A percentile compares a stretch with the other conserved stretches of the same genome.
Conservation (phyloP, 1,140 invertebrate species). For the Mercenaria mercenaria region DNA sequence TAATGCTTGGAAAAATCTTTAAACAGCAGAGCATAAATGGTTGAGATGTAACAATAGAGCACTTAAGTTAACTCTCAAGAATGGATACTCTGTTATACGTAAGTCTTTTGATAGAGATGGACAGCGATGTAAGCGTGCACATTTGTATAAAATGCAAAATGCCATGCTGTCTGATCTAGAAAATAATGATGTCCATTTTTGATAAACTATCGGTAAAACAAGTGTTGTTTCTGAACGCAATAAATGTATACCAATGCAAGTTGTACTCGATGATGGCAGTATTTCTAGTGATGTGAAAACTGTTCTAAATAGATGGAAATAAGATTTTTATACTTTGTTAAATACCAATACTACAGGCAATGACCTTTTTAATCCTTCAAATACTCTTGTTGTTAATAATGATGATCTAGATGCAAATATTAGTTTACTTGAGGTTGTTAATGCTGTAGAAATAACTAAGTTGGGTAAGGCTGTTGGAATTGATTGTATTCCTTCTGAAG, state of each 20-base stretch:
- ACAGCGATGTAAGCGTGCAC: no score
- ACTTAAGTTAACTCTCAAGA: no score
- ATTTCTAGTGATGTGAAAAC: not conserved
- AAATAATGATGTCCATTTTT: not conserved
- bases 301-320: not conserved
- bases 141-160: not conserved
- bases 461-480: not conserved
- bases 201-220: not conserved
- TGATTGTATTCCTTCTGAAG: not conserved
- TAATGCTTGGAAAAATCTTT: no score
- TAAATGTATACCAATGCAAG: not conserved
- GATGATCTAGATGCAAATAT: not conserved
- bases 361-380: not conserved
- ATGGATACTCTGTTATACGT: no score
- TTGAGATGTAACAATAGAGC: no score
- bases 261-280: not conserved
- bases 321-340: not conserved
- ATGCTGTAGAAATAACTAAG: not conserved
- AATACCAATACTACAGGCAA: not conserved
- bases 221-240: not conserved
- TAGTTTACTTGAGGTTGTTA: not conserved
- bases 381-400: not conserved
- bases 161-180: not conserved
- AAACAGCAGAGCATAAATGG: no score
- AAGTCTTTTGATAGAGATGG: no score